These are phyloP conservation scores for Athalia circularis DNA, from an alignment of 2,888 invertebrate species.

Conservation along the genomic window DNA sequence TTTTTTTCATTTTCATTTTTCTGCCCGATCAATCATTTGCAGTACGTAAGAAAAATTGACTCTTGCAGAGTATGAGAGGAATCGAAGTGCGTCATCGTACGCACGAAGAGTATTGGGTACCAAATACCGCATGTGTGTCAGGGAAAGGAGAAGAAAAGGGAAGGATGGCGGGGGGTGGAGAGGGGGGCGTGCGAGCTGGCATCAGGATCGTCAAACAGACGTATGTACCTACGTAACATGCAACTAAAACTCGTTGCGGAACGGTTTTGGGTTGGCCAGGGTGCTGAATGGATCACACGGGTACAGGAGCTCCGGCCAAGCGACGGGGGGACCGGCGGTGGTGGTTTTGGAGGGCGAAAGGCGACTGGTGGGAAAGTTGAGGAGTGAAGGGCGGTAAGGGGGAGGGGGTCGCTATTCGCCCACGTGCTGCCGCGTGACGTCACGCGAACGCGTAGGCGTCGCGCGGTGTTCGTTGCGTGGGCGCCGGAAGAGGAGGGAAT, in stretches of 20 bases:
- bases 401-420: constrained; percentile 70
- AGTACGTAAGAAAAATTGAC: no score
- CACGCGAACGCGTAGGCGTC: constrained; percentile 76
- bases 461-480: constrained; percentile 59
- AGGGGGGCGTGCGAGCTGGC: constrained; percentile 7
- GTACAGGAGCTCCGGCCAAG: constrained; percentile 51
- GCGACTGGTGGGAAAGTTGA: no score
- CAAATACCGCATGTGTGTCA: no score
- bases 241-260: constrained; percentile 20
- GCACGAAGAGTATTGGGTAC: no score
- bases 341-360: not conserved
- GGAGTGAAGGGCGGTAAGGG: constrained; percentile 55
- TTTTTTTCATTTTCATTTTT: no score
- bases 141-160: no score
- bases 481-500: constrained; percentile 59
- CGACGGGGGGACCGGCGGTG: constrained; percentile 57
- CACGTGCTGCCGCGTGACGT: constrained; percentile 72
- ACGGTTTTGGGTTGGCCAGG: constrained; percentile 39
- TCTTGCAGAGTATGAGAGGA: no score
- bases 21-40: no score
- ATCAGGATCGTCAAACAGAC: constrained; percentile 33
- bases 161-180: no score
- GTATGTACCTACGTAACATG: constrained; percentile 6
- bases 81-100: no score
- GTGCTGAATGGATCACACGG: constrained; percentile 53